Evolutionary conservation across 1,140 invertebrate species (phyloP).

Genomic region (Manduca sexta): DNA sequence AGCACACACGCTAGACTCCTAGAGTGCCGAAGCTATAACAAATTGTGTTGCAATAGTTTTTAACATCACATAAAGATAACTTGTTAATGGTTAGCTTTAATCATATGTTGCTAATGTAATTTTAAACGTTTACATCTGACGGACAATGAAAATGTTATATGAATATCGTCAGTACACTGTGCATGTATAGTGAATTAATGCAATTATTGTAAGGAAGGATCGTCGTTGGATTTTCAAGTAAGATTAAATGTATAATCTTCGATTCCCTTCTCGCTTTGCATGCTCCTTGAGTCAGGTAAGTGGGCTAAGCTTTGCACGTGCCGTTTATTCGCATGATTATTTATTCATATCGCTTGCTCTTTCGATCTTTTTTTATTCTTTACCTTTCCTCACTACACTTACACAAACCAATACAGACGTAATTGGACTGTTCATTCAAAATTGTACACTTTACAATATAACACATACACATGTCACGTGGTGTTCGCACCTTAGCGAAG

Average conservation of each 20-base stretch:
- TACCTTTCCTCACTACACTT: slow-evolving; percentile 41
- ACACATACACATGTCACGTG: slow-evolving; percentile 26
- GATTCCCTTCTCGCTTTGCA: slow-evolving; percentile 45
- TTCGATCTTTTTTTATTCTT: slow-evolving; percentile 53
- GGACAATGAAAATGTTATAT: neutral
- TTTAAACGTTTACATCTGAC: slow-evolving; percentile 1
- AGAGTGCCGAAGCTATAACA: slow-evolving; percentile 60
- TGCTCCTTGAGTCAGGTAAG: slow-evolving; percentile 47
- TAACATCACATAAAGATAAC: slow-evolving; percentile 49
- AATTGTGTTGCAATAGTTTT: slow-evolving; percentile 66
- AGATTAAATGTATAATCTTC: slow-evolving; percentile 50
- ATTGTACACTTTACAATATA: slow-evolving; percentile 61
- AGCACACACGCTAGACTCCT: slow-evolving; percentile 44
- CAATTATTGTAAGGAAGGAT: slow-evolving; percentile 59
- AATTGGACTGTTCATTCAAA: slow-evolving; percentile 58
- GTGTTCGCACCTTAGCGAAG: slow-evolving; percentile 20
- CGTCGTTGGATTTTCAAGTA: slow-evolving; percentile 69
- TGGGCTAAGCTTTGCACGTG: slow-evolving; percentile 46
- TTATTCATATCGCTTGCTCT: slow-evolving; percentile 55
- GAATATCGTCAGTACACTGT: slow-evolving; percentile 13
- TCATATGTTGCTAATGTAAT: slow-evolving; percentile 62
- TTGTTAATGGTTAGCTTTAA: slow-evolving; percentile 56
- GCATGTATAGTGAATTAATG: slow-evolving; percentile 44
- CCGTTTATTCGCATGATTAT: slow-evolving; percentile 60
- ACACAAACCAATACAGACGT: slow-evolving; percentile 43